phyloP scores from a whole-genome alignment of 2,797 vertebrate species.

The Pangasius macronema region DNA sequence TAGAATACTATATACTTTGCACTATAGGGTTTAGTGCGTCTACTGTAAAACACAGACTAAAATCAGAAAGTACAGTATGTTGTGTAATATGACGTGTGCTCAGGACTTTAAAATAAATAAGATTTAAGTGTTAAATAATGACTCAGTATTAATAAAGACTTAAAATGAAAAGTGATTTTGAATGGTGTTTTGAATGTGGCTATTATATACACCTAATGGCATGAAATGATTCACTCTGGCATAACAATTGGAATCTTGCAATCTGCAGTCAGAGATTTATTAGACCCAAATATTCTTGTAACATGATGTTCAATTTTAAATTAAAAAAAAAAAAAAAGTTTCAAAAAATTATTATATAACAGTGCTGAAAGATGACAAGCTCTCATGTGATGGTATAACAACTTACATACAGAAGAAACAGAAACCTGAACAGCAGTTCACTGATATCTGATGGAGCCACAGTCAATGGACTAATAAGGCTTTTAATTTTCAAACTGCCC shows the following conservation, averaged over 20 bases:
- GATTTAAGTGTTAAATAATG: slow-evolving; percentile 65
- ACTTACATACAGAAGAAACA: slow-evolving; percentile 4
- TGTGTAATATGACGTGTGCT: slow-evolving; percentile 76
- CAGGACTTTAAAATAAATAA: slow-evolving; percentile 74
- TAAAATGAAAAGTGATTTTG: slow-evolving; percentile 50
- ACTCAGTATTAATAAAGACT: slow-evolving; percentile 70
- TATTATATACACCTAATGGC: background rate
- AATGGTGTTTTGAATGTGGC: slow-evolving; percentile 13
- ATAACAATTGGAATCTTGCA: slow-evolving; percentile 13
- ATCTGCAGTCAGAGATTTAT: slow-evolving; percentile 19
- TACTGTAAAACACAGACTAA: slow-evolving; percentile 67
- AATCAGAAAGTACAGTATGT: slow-evolving; percentile 67
- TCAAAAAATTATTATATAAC: slow-evolving; percentile 41
- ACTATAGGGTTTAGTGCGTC: slow-evolving; percentile 53
- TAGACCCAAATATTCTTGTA: slow-evolving; percentile 10
- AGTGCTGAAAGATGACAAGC: slow-evolving; percentile 16
- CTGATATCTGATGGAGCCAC: slow-evolving; percentile 11
- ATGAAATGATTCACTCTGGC: background rate
- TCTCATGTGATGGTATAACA: background rate
- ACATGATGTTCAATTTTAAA: background rate
- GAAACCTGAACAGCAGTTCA: slow-evolving; percentile 1
- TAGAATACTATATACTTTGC: slow-evolving; percentile 67
- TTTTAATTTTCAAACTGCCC: slow-evolving; percentile 30
- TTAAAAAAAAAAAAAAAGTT: background rate
- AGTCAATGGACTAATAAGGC: slow-evolving; percentile 32